These are phyloP conservation scores for Cyprinus carpio DNA, from an alignment of 2,113 vertebrate species.

Conservation along the genomic window DNA sequence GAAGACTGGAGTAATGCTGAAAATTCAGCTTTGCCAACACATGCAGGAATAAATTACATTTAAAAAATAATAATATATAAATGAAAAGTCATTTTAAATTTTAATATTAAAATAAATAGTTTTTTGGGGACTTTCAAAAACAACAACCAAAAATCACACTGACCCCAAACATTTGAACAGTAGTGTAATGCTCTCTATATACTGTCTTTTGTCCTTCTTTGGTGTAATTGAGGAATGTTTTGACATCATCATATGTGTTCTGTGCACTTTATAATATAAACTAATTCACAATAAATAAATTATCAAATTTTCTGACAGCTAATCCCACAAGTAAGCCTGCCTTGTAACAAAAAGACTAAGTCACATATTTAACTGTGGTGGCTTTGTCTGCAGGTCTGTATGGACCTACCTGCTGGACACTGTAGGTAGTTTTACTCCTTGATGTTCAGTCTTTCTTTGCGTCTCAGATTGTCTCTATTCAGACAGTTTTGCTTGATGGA, in stretches of 20 bases:
- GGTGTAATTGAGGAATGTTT: neutral
- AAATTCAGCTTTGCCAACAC: too few relatives aligned
- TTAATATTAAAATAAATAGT: too few relatives aligned
- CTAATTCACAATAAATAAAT: neutral
- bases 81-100: too few relatives aligned
- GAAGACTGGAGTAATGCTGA: too few relatives aligned
- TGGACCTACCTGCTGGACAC: slow-evolving; percentile 11
- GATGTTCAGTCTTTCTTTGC: neutral
- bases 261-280: neutral
- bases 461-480: neutral
- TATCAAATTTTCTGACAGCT: neutral
- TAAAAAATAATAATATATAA: too few relatives aligned
- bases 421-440: neutral
- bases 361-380: neutral
- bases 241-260: neutral
- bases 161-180: too few relatives aligned
- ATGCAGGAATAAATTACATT: too few relatives aligned
- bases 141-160: too few relatives aligned
- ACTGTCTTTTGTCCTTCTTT: too few relatives aligned
- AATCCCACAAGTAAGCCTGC: neutral
- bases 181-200: too few relatives aligned
- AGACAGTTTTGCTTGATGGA: neutral
- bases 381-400: neutral
- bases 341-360: neutral
- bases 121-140: too few relatives aligned